Evolutionary conservation across 2,888 invertebrate genomes (phyloP).

Genomic region (Danaus chrysippus): DNA sequence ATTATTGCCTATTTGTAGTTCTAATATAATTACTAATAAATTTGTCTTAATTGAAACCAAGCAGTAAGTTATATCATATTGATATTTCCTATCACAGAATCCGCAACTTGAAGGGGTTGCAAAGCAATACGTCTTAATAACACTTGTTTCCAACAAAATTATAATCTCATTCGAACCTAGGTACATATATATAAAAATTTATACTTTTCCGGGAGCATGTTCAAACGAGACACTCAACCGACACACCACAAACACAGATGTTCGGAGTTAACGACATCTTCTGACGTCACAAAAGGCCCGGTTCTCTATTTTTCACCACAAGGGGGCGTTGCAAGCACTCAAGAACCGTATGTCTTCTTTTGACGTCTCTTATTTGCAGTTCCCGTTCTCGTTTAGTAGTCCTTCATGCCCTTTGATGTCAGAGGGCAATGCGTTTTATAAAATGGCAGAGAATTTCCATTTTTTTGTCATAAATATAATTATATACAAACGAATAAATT

Average conservation of each 20-base stretch:
- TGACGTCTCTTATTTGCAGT: conserved; percentile 37
- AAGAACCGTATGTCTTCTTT: conserved; percentile 33
- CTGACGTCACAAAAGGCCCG: conserved; percentile 28
- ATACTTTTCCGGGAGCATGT: conserved; percentile 1
- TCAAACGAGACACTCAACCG: conserved; percentile 15
- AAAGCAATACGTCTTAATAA: too few relatives aligned
- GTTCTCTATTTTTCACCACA: conserved; percentile 25
- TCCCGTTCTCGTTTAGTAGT: conserved; percentile 41
- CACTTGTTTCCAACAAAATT: too few relatives aligned
- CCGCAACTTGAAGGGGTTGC: too few relatives aligned
- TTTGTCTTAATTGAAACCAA: background rate
- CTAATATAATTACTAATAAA: conserved; percentile 1
- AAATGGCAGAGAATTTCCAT: conserved; percentile 19
- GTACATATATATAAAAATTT: too few relatives aligned
- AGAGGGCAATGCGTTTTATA: conserved; percentile 31
- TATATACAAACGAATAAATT: background rate
- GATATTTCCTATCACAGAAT: too few relatives aligned
- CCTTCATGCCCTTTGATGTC: conserved; percentile 45
- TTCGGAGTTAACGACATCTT: conserved; percentile 19
- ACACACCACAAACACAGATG: conserved; percentile 23
- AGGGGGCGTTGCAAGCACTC: conserved; percentile 25
- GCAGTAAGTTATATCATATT: too few relatives aligned
- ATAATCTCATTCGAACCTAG: too few relatives aligned
- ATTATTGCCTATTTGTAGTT: conserved; percentile 1
- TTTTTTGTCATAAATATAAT: background rate